These are phyloP conservation scores for Thera obeliscata DNA, from an alignment of 2,888 invertebrate genomes.

Conservation along the genomic window DNA sequence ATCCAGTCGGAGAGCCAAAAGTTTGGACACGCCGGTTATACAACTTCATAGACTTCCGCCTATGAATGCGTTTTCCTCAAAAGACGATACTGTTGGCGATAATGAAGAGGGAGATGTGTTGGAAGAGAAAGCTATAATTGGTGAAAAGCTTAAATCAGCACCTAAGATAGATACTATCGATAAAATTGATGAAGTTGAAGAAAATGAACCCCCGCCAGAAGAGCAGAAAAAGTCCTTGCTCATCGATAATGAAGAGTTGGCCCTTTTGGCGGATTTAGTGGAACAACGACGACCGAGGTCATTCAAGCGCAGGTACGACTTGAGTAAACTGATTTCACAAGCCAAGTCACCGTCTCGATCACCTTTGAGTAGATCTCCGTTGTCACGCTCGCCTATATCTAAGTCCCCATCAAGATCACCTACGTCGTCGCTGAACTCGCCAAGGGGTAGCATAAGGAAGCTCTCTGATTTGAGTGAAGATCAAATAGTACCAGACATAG, in stretches of 20 bases:
- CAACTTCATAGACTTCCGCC: conserved; percentile 91
- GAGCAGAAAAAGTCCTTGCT: conserved; percentile 67
- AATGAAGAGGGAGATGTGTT: conserved; percentile 87
- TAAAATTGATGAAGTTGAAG: conserved; percentile 82
- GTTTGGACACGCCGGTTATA: conserved; percentile 93
- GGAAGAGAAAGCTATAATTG: conserved; percentile 84
- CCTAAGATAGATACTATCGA: conserved; percentile 69
- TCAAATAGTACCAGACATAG: conserved; percentile 80
- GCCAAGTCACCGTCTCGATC: conserved; percentile 75
- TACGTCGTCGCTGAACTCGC: conserved; percentile 81
- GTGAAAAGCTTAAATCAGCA: conserved; percentile 61
- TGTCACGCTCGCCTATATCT: conserved; percentile 78
- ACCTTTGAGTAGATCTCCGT: conserved; percentile 74
- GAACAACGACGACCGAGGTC: conserved; percentile 80
- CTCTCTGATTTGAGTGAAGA: conserved; percentile 81
- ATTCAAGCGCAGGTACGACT: conserved; percentile 77
- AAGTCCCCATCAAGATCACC: conserved; percentile 82
- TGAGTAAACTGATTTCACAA: conserved; percentile 72
- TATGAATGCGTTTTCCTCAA: conserved; percentile 93
- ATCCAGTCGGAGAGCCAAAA: conserved; percentile 91
- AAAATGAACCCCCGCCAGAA: conserved; percentile 68
- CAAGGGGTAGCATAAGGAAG: conserved; percentile 79
- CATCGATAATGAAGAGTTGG: conserved; percentile 85
- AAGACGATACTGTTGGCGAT: conserved; percentile 93
- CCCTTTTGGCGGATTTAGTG: conserved; percentile 81